These are phyloP conservation scores for Sylvietta virens DNA, from an alignment of 2,113 vertebrate genomes.

Conservation along the genomic window DNA sequence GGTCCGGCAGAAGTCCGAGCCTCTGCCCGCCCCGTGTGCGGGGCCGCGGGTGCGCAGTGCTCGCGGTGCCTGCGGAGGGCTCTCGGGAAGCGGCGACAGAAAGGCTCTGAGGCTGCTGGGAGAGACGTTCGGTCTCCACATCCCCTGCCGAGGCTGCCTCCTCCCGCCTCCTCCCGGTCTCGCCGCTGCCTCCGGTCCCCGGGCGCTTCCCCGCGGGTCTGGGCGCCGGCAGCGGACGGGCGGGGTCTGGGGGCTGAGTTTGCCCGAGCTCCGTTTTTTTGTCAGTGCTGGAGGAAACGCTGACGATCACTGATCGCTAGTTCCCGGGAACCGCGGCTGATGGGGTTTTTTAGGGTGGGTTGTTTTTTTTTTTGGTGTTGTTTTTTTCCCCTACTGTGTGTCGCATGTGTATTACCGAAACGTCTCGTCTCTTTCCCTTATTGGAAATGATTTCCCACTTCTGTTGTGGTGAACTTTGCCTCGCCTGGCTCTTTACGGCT, in stretches of 20 bases:
- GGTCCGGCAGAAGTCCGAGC: neutral
- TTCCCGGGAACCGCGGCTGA: neutral
- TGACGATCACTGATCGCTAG: neutral
- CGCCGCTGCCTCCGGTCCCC: neutral
- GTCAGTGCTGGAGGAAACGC: neutral
- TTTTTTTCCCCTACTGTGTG: neutral
- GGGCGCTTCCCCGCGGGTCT: neutral
- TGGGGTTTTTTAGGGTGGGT: too few relatives aligned
- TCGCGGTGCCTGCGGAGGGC: neutral
- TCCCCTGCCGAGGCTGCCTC: neutral
- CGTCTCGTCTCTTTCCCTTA: neutral
- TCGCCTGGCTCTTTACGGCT: conserved; percentile 37
- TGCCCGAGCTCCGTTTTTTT: neutral
- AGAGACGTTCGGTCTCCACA: neutral
- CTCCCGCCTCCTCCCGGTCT: neutral
- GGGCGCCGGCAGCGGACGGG: neutral
- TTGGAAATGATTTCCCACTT: conserved; percentile 15
- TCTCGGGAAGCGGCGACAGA: neutral
- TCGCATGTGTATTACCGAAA: conserved; percentile 53
- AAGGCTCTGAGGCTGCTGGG: neutral
- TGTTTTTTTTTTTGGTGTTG: neutral
- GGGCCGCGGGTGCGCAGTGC: neutral
- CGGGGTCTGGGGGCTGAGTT: neutral
- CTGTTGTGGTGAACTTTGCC: conserved; percentile 28
- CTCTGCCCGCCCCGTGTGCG: neutral